Evolutionary conservation across 2,797 vertebrate species (phyloP).

Genomic region (Acestrorhynchus altus): DNA sequence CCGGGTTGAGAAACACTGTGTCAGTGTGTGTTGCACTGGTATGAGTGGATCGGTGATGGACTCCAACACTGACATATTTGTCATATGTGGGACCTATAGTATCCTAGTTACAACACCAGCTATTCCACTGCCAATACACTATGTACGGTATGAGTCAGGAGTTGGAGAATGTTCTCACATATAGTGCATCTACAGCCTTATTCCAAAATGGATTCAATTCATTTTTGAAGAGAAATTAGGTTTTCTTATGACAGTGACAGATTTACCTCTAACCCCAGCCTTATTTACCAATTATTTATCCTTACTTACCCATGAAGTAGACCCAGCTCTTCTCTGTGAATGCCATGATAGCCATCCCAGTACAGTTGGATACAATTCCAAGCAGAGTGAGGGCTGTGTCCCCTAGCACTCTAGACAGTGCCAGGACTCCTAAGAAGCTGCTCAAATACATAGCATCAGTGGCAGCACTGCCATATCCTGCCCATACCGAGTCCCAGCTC

Average conservation of each 20-base stretch:
- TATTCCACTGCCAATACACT: no score
- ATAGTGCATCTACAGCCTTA: no score
- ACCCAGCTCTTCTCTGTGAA: constrained; percentile 60
- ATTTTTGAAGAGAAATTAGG: no score
- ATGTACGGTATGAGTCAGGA: no score
- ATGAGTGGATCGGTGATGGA: no score
- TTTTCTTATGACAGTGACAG: not conserved
- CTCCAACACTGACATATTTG: no score
- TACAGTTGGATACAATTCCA: constrained; percentile 66
- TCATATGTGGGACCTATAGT: not conserved
- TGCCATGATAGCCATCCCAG: constrained; percentile 63
- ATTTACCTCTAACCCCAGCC: no score
- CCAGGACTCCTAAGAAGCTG: constrained; percentile 64
- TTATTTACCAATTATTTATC: not conserved
- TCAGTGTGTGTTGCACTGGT: no score
- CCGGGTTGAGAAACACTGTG: no score
- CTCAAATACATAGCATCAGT: constrained; percentile 65
- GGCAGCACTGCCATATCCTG: constrained; percentile 62
- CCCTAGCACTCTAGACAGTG: constrained; percentile 52
- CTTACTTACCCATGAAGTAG: constrained; percentile 64
- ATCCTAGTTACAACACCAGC: no score
- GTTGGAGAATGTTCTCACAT: no score
- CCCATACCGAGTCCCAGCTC: constrained; percentile 65
- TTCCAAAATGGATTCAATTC: no score
- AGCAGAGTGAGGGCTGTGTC: constrained; percentile 60